Base-by-base conservation (phyloP, 53 echinoderm and acorn worm genomes). In the Temnopleurus reevesii region DNA sequence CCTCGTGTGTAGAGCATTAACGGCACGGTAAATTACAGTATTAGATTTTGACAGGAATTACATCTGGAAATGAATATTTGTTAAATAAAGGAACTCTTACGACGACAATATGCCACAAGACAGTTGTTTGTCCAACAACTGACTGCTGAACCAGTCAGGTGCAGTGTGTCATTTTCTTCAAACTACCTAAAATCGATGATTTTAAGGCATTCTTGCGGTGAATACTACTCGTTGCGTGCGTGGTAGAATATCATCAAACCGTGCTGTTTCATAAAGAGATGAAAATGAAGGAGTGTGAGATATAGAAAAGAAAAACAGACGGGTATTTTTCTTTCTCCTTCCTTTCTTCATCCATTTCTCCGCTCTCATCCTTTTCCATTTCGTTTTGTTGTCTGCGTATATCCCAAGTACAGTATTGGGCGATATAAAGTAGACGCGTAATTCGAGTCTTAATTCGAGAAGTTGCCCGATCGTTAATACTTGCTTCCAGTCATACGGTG, bases 401-500 rank as follows among this genome's bases (percentile, higher is more conserved):
- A 77, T 51, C 8, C 45, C 77, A 23, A 43, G 44, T 45, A 77
- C 53, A 51, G n/a, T n/a, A n/a, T 63, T 31, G 30, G 17, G 33
- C 41, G 71, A 41, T 71, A 36, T 41, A 36, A 41, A 21, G 71
- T 71, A 41, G 47, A 46, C 80, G 83, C 83, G 83, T 83, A 83
- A 83, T 55, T 35, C 83, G 83, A 83, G 83, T 53, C 83, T 49
- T 83, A 53, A 55, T 83, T 55, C 54, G 51, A 83, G 83, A 83
- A 83, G 83, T 83, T 83, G 54, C 54, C 21, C 83, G 56, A 83
- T 83, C 83, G 83, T 83, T 83, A 83, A 83, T 83, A 55, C 83
- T 83, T 47, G 83, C 83, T 83, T 55, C 18, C 12, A 83, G 83
- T 83, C 55, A 83, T 83, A 36, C 29, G 83, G 4, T 33, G 55